These are phyloP conservation scores for Epinephelus awoara DNA, from an alignment of 2,797 vertebrate genomes.

Conservation along the genomic window DNA sequence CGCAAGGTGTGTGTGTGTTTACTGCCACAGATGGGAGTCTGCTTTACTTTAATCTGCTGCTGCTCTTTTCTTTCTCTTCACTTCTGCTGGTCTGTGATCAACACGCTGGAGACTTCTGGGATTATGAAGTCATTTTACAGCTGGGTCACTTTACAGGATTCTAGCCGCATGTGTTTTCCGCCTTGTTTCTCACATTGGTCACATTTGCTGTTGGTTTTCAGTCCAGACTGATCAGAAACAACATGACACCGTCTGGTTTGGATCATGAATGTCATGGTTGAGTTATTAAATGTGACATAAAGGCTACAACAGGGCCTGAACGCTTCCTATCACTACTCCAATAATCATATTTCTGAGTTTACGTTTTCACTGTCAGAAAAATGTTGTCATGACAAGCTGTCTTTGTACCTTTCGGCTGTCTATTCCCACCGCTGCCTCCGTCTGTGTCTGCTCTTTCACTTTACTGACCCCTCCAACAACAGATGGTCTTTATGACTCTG, in stretches of 20 bases:
- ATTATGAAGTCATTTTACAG: not conserved
- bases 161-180: not conserved
- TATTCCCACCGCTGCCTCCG: not conserved
- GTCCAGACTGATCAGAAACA: not conserved
- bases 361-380: too few relatives aligned
- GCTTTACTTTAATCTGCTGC: not conserved
- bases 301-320: not conserved
- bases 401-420: not conserved
- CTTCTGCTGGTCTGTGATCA: not conserved
- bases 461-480: slow-evolving; percentile 27
- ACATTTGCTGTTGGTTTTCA: slow-evolving; percentile 2
- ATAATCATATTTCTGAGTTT: not conserved
- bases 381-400: too few relatives aligned
- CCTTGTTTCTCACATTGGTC: not conserved
- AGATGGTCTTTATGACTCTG: slow-evolving; percentile 62
- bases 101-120: not conserved
- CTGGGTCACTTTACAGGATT: slow-evolving; percentile 13
- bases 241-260: not conserved
- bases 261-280: not conserved
- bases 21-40: not conserved
- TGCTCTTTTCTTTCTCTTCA: not conserved
- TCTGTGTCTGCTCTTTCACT: slow-evolving; percentile 41
- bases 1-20: slow-evolving; percentile 69
- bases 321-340: not conserved
- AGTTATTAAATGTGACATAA: slow-evolving; percentile 6